Conservation (phyloP, 2,797 vertebrate genomes). For the Clarias laeviceps region DNA sequence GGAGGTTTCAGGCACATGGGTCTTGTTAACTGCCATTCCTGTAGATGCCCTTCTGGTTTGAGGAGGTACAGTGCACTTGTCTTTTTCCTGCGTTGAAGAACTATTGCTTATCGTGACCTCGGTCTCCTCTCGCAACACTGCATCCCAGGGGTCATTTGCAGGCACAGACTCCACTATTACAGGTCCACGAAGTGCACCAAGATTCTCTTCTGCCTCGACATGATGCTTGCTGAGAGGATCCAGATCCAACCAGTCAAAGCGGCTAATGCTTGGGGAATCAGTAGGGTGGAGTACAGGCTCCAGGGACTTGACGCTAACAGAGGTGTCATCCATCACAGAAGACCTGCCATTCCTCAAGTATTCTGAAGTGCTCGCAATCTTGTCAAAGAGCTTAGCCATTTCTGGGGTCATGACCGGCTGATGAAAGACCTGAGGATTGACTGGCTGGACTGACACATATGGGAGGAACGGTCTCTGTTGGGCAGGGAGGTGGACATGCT, state of each 20-base stretch:
- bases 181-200: constrained; percentile 52
- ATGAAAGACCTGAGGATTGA: constrained; percentile 77
- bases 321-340: constrained; percentile 76
- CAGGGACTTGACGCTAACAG: constrained; percentile 71
- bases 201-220: constrained; percentile 74
- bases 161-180: constrained; percentile 57
- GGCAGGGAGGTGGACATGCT: constrained; percentile 77
- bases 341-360: constrained; percentile 91
- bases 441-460: constrained; percentile 79
- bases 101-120: constrained; percentile 66
- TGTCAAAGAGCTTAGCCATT: constrained; percentile 93
- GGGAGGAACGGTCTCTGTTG: constrained; percentile 81
- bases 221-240: constrained; percentile 91
- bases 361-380: constrained; percentile 95
- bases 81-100: constrained; percentile 71
- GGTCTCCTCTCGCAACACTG: constrained; percentile 87
- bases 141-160: constrained; percentile 94
- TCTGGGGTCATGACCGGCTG: constrained; percentile 82
- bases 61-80: constrained; percentile 43
- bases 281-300: constrained; percentile 73
- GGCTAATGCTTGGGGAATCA: constrained; percentile 78
- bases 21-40: constrained; percentile 83
- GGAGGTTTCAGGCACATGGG: constrained; percentile 76
- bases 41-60: constrained; percentile 76
- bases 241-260: constrained; percentile 94